A percentile compares a stretch with the other conserved stretches of the same genome.
phyloP scores from a whole-genome alignment of 1,140 invertebrate species.

The Bombus waltoni region DNA sequence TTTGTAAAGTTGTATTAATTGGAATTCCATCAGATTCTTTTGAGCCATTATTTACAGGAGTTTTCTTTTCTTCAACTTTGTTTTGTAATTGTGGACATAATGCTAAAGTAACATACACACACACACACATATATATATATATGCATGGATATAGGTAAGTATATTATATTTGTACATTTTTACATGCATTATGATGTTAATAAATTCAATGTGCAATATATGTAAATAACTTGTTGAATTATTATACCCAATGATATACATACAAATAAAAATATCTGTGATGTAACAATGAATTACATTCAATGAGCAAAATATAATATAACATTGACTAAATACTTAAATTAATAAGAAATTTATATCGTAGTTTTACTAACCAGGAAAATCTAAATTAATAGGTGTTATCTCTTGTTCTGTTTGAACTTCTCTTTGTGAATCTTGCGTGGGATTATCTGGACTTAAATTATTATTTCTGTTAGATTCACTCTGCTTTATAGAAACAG shows the following conservation, averaged over 20 bases:
- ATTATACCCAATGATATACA: not conserved
- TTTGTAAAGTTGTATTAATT: constrained; percentile 53
- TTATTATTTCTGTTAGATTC: constrained; percentile 75
- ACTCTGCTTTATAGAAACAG: constrained; percentile 56
- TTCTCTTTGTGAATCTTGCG: constrained; percentile 61
- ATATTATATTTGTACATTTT: not conserved
- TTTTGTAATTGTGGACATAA: constrained; percentile 59
- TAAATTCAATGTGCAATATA: not conserved
- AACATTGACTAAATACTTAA: not conserved
- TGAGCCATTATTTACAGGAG: constrained; percentile 64
- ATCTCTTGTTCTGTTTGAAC: constrained; percentile 57
- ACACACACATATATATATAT: not conserved
- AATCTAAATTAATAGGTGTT: constrained; percentile 47
- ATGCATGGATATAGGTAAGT: too few species aligned
- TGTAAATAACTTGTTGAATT: not conserved
- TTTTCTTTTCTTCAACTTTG: constrained; percentile 78
- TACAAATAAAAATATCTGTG: not conserved
- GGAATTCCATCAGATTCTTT: constrained; percentile 70
- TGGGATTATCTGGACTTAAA: constrained; percentile 70
- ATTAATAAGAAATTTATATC: constrained; percentile 8
- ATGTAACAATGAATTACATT: not conserved
- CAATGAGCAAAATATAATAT: not conserved
- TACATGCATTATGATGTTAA: not conserved
- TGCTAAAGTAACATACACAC: constrained; percentile 54
- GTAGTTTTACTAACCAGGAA: constrained; percentile 56